Evolutionary conservation across 1,140 invertebrate genomes (phyloP).

Genomic region (Drosophila rhopaloa): DNA sequence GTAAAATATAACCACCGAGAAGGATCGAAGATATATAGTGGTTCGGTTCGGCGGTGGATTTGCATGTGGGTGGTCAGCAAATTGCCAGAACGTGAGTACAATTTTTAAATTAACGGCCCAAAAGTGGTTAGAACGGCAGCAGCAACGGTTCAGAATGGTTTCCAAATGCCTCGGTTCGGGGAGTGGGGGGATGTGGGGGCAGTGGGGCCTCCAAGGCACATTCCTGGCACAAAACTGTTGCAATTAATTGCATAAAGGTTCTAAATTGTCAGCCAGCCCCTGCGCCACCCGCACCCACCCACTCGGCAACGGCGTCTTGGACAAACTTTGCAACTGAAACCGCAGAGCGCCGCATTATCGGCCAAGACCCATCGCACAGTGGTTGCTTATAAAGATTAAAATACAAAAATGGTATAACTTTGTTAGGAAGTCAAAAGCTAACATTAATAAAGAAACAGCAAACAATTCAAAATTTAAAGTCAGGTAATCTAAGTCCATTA

Average conservation of each 20-base stretch:
- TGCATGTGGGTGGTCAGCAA: slow-evolving; percentile 82
- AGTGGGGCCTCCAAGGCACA: slow-evolving; percentile 40
- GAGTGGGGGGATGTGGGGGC: background rate
- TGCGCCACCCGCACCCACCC: background rate
- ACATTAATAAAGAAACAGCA: too few species aligned
- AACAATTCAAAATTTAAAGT: too few species aligned
- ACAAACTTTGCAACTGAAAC: slow-evolving; percentile 48
- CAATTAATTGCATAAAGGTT: slow-evolving; percentile 81
- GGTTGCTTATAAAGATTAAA: background rate
- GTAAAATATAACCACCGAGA: slow-evolving; percentile 36
- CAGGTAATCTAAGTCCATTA: too few species aligned
- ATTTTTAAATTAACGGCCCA: slow-evolving; percentile 80
- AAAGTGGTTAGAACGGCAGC: slow-evolving; percentile 72
- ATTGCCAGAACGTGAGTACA: slow-evolving; percentile 82
- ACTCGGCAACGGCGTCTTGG: slow-evolving; percentile 55
- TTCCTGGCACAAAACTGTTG: slow-evolving; percentile 77
- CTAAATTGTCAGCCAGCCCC: slow-evolving; percentile 64
- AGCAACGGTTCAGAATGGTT: slow-evolving; percentile 18
- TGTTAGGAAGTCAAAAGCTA: background rate
- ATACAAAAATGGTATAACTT: too few species aligned
- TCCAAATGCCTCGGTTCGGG: background rate
- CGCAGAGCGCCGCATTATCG: slow-evolving; percentile 35
- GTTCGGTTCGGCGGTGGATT: slow-evolving; percentile 38
- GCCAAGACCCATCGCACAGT: slow-evolving; percentile 30
- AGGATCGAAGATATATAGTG: slow-evolving; percentile 36